phyloP scores from a whole-genome alignment of 2,888 invertebrate species.

The Ophraella communa region DNA sequence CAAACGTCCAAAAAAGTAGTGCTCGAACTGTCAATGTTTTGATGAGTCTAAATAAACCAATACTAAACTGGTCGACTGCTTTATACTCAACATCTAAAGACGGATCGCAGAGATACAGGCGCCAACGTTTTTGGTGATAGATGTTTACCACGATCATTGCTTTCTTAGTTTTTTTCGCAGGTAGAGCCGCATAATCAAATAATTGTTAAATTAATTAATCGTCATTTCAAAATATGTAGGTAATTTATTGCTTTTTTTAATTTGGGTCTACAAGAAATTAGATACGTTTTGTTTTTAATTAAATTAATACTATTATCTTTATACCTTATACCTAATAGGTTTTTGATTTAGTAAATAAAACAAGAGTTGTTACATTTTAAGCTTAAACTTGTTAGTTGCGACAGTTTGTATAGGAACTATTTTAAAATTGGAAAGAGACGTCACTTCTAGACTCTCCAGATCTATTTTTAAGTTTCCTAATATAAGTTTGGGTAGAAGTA shows the following conservation, averaged over 20 bases:
- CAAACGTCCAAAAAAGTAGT: conserved; percentile 53
- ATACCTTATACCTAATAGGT: no score
- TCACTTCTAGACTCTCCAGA: background rate
- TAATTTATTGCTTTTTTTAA: no score
- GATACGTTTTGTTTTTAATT: no score
- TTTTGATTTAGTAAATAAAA: background rate
- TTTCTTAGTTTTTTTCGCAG: conserved; percentile 15
- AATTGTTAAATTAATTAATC: no score
- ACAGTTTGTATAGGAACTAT: background rate
- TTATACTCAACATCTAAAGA: conserved; percentile 54
- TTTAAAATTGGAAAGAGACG: conserved; percentile 1
- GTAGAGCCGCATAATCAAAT: no score
- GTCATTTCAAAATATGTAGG: no score
- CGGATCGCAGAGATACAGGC: conserved; percentile 55
- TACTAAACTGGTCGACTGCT: conserved; percentile 36
- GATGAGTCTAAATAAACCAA: conserved; percentile 25
- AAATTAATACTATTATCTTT: no score
- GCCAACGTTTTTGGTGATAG: conserved; percentile 55
- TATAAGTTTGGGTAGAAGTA: background rate
- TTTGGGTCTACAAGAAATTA: no score
- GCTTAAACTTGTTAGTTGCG: background rate
- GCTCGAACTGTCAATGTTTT: conserved; percentile 22
- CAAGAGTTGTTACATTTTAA: background rate
- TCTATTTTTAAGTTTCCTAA: background rate
- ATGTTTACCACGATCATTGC: conserved; percentile 53